These are phyloP conservation scores for Lasaia peninsularis DNA, from an alignment of 1,140 invertebrate genomes.

Conservation along the genomic window DNA sequence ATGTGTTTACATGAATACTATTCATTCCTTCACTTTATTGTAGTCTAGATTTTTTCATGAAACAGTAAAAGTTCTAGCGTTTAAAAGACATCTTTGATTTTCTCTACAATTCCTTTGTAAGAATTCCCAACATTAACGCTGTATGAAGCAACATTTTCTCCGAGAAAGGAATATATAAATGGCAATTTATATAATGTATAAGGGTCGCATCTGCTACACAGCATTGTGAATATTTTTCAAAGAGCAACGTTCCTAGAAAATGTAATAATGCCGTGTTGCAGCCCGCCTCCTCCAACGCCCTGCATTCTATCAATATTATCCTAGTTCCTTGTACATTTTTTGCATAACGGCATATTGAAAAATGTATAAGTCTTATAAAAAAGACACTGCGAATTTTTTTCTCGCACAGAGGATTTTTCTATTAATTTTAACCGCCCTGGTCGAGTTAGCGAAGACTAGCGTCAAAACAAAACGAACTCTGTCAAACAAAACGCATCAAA, in stretches of 20 bases:
- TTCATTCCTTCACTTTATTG: too few species aligned
- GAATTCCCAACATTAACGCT: not conserved
- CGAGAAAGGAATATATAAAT: constrained; percentile 6
- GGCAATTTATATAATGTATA: constrained; percentile 19
- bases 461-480: too few species aligned
- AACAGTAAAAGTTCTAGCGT: too few species aligned
- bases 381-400: too few species aligned
- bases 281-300: constrained; percentile 29
- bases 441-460: too few species aligned
- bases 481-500: too few species aligned
- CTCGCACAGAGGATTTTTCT: too few species aligned
- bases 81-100: too few species aligned
- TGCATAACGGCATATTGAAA: not conserved
- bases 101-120: not conserved
- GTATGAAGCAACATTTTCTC: not conserved
- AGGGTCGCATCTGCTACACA: constrained; percentile 19
- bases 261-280: constrained; percentile 45
- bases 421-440: too few species aligned
- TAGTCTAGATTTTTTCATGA: too few species aligned
- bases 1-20: too few species aligned
- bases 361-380: too few species aligned
- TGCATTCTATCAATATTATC: constrained; percentile 38
- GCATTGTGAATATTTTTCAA: constrained; percentile 40
- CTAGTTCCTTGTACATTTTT: constrained; percentile 20
- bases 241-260: constrained; percentile 40